These are phyloP conservation scores for Cottus gobio DNA, from an alignment of 2,113 vertebrate species.

Conservation along the genomic window DNA sequence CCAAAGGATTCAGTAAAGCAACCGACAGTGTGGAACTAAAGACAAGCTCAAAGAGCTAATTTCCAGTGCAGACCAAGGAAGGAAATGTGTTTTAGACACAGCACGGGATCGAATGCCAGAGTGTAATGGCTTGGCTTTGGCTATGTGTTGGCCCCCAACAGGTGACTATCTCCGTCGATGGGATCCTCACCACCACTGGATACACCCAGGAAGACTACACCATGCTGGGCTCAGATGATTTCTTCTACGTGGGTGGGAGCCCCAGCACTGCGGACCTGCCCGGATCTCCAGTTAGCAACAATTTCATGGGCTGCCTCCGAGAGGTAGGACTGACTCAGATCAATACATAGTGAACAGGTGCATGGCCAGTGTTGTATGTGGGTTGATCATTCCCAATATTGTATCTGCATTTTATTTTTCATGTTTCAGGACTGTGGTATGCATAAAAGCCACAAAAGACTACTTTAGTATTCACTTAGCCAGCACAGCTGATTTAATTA, in stretches of 20 bases:
- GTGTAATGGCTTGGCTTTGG: constrained; percentile 90
- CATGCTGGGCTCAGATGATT: constrained; percentile 98
- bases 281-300: constrained; percentile 98
- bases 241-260: constrained; percentile 98
- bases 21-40: constrained; percentile 43
- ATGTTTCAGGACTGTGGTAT: neutral
- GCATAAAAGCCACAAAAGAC: neutral
- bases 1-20: constrained; percentile 48
- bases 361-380: neutral
- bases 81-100: constrained; percentile 60
- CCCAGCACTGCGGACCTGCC: constrained; percentile 97
- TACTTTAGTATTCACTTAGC: neutral
- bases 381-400: neutral
- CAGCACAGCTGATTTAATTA: constrained; percentile 17
- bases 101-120: constrained; percentile 40
- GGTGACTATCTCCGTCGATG: constrained; percentile 99
- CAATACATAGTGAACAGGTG: neutral
- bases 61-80: constrained; percentile 79
- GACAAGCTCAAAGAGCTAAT: constrained; percentile 49
- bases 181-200: constrained; percentile 97
- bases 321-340: constrained; percentile 85
- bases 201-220: constrained; percentile 99
- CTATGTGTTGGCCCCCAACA: constrained; percentile 86
- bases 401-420: neutral
- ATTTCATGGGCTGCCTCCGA: constrained; percentile 98